Evolutionary conservation across 1,140 invertebrate species (phyloP), one percentile per base, ranked within the genome.

Genomic region (Drosophila pectinifera): DNA sequence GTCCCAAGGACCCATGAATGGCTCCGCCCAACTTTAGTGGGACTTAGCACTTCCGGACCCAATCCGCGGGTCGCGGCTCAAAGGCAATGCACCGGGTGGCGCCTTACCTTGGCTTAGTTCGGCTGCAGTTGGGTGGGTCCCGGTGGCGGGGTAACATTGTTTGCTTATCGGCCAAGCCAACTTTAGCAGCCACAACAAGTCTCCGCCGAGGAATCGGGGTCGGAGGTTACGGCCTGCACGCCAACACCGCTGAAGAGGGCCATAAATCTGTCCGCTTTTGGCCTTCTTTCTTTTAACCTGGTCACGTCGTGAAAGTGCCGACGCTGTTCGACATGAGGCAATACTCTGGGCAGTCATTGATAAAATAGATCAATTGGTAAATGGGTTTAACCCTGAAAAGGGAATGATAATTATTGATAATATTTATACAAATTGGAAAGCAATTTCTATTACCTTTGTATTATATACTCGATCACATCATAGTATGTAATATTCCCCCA

Each of bases 31-130:
- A 70, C 20, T 26, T 28, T 56, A 5, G 26, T 49, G 34, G 41
- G 51, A 69, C 22, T 46, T 34, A 38, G n/a, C 11, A 69, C 49
- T 70, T 70, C 64, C 67, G 64, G 53, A 24, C 14, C 39, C 6
- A 10, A 56, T 36, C n/a, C n/a, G n/a, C n/a, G n/a, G n/a, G n/a
- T n/a, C n/a, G 41, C 48, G 13, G 34, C n/a, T 54, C 20, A 70
- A 48, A 69, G 67, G 41, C 49, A 69, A 48, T 69, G 67, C 64
- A 70, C 41, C 43, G 42, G 36, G 20, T 26, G 34, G 26, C 20
- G 39, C 46, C 34, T 74, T 55, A 75, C 80, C 80, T 83, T 83
- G 80, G 80, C 80, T 84, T 75, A 83, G 70, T 83, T 83, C n/a
- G 34, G n/a, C 22, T 58, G 34, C 48, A 36, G 49, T 24, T 73